Base-by-base conservation (phyloP, 2,113 vertebrate species). In the Brachypteracias leptosomus region DNA sequence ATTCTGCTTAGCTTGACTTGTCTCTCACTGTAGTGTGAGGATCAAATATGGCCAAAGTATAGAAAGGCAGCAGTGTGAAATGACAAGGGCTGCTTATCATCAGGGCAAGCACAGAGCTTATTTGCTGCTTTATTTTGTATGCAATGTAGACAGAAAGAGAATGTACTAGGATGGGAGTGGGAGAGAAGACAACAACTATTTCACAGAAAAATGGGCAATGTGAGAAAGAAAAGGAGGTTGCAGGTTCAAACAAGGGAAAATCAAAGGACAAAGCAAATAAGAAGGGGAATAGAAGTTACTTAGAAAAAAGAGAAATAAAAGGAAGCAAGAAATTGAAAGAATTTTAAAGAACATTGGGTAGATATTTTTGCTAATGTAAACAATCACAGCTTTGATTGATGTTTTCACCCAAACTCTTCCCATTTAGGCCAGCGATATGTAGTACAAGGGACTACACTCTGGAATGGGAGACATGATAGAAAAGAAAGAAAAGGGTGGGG, bases 401-500 rank as follows among this genome's bases (percentile, higher is more conserved):
- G 51, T 78, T 70, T 94, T 92, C n/a, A 38, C 44, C 80, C 26
- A 66, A 54, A 73, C 26, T 85, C 33, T 95, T 83, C 38, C 38
- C 42, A 21, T 90, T 81, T 95, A 68, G 63, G 70, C 58, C 71
- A 90, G 70, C 49, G 81, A 81, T 90, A 93, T 0, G 22, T 25
- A 76, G 55, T 66, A 59, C n/a, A 85, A 74, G 66, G 57, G 57
- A 72, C 58, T 93, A n/a, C 73, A 79, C n/a, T 75, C 49, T 93
- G 95, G 88, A 92, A 96, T 90, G 85, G 80, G 67, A 90, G 73
- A 87, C 66, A 95, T 14, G 92, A 90, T 75, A 15, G 7, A 92
- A 94, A 94, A 95, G 94, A 91, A 96, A 95, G 83, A 93, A 96
- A 90, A 81, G 95, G 96, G 93, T 82, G 95, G 96, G 96, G 90